phyloP scores from a whole-genome alignment of 2,113 vertebrate genomes.

The Xiphorhynchus elegans region DNA sequence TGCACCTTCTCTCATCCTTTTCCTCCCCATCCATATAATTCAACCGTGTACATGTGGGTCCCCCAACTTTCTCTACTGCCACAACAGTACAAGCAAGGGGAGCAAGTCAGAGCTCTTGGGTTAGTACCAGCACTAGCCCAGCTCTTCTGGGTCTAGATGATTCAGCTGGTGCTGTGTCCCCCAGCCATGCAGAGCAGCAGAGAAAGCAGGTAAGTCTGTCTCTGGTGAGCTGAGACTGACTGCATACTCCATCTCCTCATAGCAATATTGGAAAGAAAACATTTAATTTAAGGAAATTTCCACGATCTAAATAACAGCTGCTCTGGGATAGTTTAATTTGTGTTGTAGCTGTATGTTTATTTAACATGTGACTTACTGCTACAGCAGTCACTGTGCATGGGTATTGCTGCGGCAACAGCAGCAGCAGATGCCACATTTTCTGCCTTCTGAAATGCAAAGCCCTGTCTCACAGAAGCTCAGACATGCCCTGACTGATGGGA shows the following conservation, averaged over 20 bases:
- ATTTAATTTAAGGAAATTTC: background rate
- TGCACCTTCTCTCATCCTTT: background rate
- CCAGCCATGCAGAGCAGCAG: background rate
- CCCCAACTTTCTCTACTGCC: background rate
- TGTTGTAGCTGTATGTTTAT: background rate
- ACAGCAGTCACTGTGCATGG: background rate
- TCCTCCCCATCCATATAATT: background rate
- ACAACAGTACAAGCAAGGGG: background rate
- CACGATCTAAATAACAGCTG: background rate
- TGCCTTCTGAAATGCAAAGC: background rate
- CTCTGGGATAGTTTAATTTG: background rate
- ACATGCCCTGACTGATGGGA: background rate
- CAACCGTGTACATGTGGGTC: background rate
- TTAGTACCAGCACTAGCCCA: background rate
- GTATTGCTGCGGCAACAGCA: background rate
- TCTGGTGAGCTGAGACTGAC: background rate
- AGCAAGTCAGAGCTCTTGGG: background rate
- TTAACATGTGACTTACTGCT: background rate
- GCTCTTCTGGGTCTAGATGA: background rate
- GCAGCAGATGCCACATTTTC: background rate
- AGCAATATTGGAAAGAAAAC: background rate
- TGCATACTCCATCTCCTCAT: background rate
- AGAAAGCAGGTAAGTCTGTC: background rate
- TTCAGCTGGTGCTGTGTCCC: background rate
- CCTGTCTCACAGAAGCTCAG: background rate